These are phyloP conservation scores for Phalacrocorax pelagicus DNA, from an alignment of 2,113 vertebrate species.

Conservation along the genomic window DNA sequence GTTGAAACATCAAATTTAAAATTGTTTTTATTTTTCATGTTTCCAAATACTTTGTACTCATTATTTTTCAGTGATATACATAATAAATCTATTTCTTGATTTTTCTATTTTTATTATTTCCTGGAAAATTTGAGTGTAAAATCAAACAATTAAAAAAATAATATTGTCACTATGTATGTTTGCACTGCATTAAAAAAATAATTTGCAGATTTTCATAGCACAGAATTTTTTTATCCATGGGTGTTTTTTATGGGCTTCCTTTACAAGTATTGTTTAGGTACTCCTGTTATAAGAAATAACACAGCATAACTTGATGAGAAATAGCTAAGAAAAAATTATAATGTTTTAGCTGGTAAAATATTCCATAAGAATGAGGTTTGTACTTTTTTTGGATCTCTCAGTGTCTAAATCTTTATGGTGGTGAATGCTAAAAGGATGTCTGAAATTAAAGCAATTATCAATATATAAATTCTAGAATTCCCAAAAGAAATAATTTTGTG, in stretches of 20 bases:
- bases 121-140: not conserved
- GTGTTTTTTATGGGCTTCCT: not conserved
- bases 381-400: not conserved
- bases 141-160: not conserved
- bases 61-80: not conserved
- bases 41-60: not conserved
- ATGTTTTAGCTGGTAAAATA: not conserved
- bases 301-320: not conserved
- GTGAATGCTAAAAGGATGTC: not conserved
- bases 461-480: not conserved
- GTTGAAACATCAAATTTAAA: not conserved
- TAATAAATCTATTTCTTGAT: rapidly evolving
- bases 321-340: not conserved
- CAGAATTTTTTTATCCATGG: not conserved
- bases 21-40: not conserved
- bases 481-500: not conserved
- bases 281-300: not conserved
- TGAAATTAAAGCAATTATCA: not conserved
- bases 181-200: not conserved
- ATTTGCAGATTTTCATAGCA: not conserved
- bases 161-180: not conserved
- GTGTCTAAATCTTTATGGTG: not conserved
- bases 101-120: not conserved
- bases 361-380: not conserved
- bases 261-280: not conserved